These are phyloP conservation scores for Mus caroli DNA, from an alignment of 2,797 vertebrate species.

Conservation along the genomic window DNA sequence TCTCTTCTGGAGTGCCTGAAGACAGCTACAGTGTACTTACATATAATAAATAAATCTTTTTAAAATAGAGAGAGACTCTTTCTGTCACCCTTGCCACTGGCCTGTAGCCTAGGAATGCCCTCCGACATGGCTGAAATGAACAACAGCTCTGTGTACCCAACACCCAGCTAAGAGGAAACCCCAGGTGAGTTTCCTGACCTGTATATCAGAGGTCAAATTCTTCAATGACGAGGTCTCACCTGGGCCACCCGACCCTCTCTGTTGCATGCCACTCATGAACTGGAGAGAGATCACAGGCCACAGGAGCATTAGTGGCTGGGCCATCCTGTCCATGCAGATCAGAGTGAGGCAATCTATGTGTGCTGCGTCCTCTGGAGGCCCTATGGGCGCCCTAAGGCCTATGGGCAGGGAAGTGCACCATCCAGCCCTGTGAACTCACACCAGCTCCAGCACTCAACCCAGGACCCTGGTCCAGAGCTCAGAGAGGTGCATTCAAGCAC, in stretches of 20 bases:
- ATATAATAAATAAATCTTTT: too few species aligned
- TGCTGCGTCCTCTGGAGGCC: too few species aligned
- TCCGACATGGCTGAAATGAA: neutral
- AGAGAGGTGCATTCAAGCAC: neutral
- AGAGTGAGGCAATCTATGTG: accelerated
- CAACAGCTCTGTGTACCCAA: neutral
- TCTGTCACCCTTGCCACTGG: neutral
- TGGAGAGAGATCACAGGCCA: accelerated
- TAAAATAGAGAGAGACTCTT: neutral
- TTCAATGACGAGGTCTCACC: accelerated
- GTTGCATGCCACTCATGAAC: accelerated
- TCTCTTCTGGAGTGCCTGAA: too few species aligned
- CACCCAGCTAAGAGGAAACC: neutral
- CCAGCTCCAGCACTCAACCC: accelerated
- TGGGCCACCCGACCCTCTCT: accelerated
- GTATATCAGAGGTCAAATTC: neutral
- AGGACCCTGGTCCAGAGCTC: neutral
- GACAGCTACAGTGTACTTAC: too few species aligned
- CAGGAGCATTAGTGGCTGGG: neutral
- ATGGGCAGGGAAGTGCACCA: accelerated
- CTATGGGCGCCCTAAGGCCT: accelerated
- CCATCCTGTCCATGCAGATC: too few species aligned
- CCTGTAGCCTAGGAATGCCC: neutral
- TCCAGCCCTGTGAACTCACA: neutral
- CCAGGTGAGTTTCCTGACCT: neutral